Percentiles rank a stretch among this genome's conserved stretches.
phyloP scores from a whole-genome alignment of 2,797 vertebrate genomes.

The Pagetopsis macropterus region DNA sequence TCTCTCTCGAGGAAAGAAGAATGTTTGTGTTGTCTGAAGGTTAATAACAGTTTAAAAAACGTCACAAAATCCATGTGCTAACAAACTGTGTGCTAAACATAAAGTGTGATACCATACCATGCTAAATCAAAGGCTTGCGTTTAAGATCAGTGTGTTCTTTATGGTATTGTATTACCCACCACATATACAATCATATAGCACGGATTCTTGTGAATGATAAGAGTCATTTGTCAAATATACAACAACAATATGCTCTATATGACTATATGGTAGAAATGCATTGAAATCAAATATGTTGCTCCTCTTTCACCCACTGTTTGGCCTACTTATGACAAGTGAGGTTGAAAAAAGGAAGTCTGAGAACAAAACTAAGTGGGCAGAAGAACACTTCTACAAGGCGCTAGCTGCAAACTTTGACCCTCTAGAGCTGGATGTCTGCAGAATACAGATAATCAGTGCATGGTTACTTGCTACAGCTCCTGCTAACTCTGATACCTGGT shows the following conservation, averaged over 20 bases:
- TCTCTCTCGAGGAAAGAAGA: constrained; percentile 11
- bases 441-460: constrained; percentile 24
- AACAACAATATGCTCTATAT: no score
- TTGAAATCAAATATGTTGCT: no score
- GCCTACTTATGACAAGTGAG: no score
- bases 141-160: constrained; percentile 4
- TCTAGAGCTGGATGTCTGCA: constrained; percentile 31
- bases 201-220: no score
- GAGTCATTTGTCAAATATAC: no score
- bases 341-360: not conserved
- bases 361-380: constrained; percentile 12
- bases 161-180: not conserved
- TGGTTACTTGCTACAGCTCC: not conserved
- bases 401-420: constrained; percentile 58
- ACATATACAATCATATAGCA: no score
- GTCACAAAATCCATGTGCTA: not conserved
- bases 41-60: constrained; percentile 3
- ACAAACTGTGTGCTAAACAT: not conserved
- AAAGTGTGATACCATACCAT: not conserved
- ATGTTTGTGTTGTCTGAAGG: constrained; percentile 13
- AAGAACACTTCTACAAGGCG: constrained; percentile 22
- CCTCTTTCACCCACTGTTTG: no score
- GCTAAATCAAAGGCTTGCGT: not conserved
- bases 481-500: constrained; percentile 1
- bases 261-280: no score